Evolutionary conservation across 2,797 vertebrate species (phyloP).

Genomic region (Megalops cyprinoides): DNA sequence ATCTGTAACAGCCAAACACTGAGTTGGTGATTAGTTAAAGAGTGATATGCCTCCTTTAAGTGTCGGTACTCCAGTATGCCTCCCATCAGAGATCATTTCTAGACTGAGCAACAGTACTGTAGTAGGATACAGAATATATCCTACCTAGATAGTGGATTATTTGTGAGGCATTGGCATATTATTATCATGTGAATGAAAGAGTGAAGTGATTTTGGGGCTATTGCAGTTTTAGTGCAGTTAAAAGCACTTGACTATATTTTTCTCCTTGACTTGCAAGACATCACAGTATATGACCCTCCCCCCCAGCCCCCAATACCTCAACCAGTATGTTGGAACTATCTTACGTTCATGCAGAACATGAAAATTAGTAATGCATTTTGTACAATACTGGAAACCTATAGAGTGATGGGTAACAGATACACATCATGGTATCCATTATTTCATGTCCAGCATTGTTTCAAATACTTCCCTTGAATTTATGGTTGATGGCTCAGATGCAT

Average conservation of each 20-base stretch:
- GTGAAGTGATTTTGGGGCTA: background rate
- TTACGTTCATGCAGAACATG: background rate
- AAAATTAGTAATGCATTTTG: background rate
- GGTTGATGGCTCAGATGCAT: no score
- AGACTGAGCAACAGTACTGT: background rate
- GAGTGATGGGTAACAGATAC: background rate
- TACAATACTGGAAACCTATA: background rate
- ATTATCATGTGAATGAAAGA: background rate
- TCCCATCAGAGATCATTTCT: background rate
- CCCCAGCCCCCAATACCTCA: no score
- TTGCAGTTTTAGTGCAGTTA: background rate
- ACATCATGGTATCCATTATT: background rate
- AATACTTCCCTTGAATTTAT: background rate
- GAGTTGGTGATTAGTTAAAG: background rate
- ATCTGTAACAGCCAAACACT: background rate
- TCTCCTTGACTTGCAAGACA: background rate
- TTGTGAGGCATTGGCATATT: background rate
- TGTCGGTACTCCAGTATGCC: background rate
- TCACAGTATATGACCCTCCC: background rate
- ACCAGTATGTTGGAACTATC: no score
- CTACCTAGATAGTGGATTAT: background rate
- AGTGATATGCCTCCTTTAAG: background rate
- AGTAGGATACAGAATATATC: no score
- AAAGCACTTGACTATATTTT: background rate
- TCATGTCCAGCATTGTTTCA: background rate